Evolutionary conservation across 2,888 invertebrate genomes (phyloP), one percentile per base, ranked within the genome.

Genomic region (Diaperis boleti): DNA sequence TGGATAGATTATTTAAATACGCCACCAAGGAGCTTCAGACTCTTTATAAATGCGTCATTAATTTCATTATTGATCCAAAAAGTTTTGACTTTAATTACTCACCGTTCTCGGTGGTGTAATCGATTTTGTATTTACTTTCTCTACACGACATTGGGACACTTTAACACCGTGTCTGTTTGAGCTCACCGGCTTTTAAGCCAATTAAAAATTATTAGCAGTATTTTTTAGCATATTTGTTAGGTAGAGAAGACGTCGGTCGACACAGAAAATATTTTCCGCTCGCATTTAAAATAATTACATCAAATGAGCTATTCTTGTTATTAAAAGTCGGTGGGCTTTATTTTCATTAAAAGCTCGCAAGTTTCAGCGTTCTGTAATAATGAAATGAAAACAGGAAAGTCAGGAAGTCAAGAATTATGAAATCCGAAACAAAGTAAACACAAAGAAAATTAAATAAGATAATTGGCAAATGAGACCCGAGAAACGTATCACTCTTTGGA

Each of bases 391-490:
- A 59, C 63, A 64, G 33, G 50, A 59, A 47, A 59, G 31, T 31
- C 49, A 41, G 55, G 18, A 54, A 59, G 63, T 64, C 47, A 50
- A 42, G 26, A 64, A 64, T 64, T 64, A 64, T 64, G 63, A 64
- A 64, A 64, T 64, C 55, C 42, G 45, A 64, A 59, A 59, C 59
- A 59, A 59, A 64, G 63, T 64, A 59, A 64, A 64, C 59, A 62
- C 41, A 49, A 55, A 52, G 63, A 64, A 59, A 59, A 64, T 64
- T 59, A 55, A 64, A 64, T 64, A 59, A 59, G 59, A 59, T 59
- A 55, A 62, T 62, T 62, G 50, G 61, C 37, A 37, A 20, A 54
- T 29, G 55, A 42, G 22, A 41, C 8, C 7, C 29, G 29, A 41
- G n/a, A n/a, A n/a, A n/a, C n/a, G 42, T 8, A 15, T 7, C 15